Evolutionary conservation across 2,797 vertebrate genomes (phyloP), one percentile per base, ranked within the genome.

Genomic region (Steatocranus sp.): DNA sequence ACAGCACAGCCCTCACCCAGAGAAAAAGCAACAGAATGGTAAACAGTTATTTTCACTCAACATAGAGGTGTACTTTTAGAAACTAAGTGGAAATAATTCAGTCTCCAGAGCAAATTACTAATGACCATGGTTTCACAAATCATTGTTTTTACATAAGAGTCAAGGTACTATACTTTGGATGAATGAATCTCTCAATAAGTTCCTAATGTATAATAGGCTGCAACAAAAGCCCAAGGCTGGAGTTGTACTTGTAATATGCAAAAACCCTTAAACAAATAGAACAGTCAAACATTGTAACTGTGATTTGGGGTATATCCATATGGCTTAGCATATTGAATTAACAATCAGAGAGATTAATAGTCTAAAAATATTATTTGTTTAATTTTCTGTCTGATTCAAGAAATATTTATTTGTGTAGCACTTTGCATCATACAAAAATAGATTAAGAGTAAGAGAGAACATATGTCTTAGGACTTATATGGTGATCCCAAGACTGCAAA

Each of bases 1-100:
- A 30, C 5, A 70, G 51, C 75, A 50, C 77, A 49, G 68, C 86
- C 76, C 79, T 83, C 76, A 63, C 34, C n/a, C 56, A 77, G 38
- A 50, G 27, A 70, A 50, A 18, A 84, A 87, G 82, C 81, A 36
- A 63, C 49, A 49, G 78, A 87, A 85, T 61, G 58, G 34, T 83
- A 66, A 86, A 88, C 56, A n/a, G 50, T 81, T 75, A 48, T 75
- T 80, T 80, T 82, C 53, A 49, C 53, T 83, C 23, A 2, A 8
- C 34, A n/a, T 7, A 61, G 18, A 89, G 54, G 68, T 53, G 81
- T 78, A 80, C 41, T 12, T 82, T 70, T 66, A 83, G 41, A 79
- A 18, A 18, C 41, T 18, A 23, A 54, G 43, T 25, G 12, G 63
- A 80, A 85, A 76, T 77, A 70, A 83, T 83, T 38, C 20, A 83